Evolutionary conservation across 2,888 invertebrate species (phyloP).

Genomic region (Ceramica pisi): DNA sequence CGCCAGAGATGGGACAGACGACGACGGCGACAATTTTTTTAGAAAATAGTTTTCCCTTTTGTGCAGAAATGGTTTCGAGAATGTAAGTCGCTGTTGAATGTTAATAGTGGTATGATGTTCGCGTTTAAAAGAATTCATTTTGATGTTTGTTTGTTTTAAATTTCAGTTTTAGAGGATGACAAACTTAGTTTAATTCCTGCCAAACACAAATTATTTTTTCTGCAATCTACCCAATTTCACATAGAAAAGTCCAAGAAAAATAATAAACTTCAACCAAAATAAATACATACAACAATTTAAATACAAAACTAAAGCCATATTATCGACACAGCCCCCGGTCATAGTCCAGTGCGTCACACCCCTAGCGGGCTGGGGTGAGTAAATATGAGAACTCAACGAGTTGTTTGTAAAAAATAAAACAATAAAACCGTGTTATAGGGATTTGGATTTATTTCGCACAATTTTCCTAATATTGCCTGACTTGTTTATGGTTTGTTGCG

Average conservation of each 20-base stretch:
- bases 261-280: not conserved
- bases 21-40: constrained; percentile 13
- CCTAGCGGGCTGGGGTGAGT: constrained; percentile 54
- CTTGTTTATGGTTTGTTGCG: constrained; percentile 57
- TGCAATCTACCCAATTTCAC: too few relatives aligned
- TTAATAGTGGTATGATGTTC: too few relatives aligned
- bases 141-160: not conserved
- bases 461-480: constrained; percentile 61
- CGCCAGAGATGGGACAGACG: constrained; percentile 37
- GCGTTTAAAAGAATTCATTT: not conserved
- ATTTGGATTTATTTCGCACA: constrained; percentile 66
- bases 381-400: constrained; percentile 69
- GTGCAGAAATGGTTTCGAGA: not conserved
- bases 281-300: constrained; percentile 7
- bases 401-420: constrained; percentile 70
- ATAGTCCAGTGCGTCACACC: constrained; percentile 29
- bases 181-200: not conserved
- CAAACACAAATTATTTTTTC: not conserved
- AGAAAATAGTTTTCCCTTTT: constrained; percentile 13
- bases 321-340: constrained; percentile 26
- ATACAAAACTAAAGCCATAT: constrained; percentile 3
- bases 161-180: not conserved
- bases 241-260: not conserved
- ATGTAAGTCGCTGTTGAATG: not conserved
- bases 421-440: constrained; percentile 65